Conservation (phyloP, 2,113 vertebrate genomes). For the Psittacula cyanocephala region DNA sequence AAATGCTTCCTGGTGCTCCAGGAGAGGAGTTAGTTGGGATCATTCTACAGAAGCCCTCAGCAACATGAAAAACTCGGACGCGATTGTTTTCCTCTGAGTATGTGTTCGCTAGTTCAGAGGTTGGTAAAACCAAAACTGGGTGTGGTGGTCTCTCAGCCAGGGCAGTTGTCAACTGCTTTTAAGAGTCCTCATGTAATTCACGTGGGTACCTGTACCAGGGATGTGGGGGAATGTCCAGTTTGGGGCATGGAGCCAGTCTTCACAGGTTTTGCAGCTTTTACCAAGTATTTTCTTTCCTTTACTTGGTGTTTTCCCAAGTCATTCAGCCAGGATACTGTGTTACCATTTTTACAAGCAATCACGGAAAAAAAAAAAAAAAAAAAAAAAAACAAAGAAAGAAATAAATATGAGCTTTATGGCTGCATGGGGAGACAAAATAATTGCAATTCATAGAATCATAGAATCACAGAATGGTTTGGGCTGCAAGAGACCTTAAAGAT, state of each 20-base stretch:
- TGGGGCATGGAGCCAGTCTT: not conserved
- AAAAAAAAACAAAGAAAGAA: not conserved
- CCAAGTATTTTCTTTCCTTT: not conserved
- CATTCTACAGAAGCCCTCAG: not conserved
- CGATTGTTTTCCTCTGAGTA: not conserved
- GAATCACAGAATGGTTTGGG: not conserved
- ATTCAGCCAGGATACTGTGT: rapidly evolving
- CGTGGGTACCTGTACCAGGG: rapidly evolving
- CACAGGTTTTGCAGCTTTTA: not conserved
- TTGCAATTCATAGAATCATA: not conserved
- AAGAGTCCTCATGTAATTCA: not conserved
- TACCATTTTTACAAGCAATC: not conserved
- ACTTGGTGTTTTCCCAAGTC: not conserved
- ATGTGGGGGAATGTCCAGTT: rapidly evolving
- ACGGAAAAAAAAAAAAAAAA: not conserved
- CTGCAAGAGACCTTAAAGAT: not conserved
- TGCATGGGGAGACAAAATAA: too few relatives aligned
- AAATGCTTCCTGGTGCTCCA: not conserved
- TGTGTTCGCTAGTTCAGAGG: not conserved
- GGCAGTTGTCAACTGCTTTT: not conserved
- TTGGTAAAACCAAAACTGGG: not conserved
- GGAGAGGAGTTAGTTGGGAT: rapidly evolving
- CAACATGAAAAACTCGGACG: rapidly evolving
- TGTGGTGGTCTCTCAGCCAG: not conserved
- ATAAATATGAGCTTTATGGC: not conserved